Percentiles rank a stretch among this genome's conserved stretches.
Conservation (phyloP, 1,140 invertebrate species). For the Neodiprion virginianus region DNA sequence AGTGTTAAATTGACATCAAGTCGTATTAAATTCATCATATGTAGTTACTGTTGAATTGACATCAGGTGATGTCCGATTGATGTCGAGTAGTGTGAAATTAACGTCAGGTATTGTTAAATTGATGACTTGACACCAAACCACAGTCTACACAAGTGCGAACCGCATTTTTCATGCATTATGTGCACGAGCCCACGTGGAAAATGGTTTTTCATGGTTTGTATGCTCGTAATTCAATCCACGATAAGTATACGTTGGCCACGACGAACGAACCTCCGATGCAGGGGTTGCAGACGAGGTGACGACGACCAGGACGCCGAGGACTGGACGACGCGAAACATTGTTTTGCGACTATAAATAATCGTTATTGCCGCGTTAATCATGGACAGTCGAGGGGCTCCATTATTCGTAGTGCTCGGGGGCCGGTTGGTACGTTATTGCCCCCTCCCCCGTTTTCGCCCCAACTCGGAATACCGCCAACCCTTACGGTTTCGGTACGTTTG, state of each 20-base stretch:
- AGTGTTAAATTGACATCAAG: too few relatives aligned
- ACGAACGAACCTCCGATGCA: not conserved
- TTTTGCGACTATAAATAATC: conserved; percentile 58
- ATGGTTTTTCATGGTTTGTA: too few relatives aligned
- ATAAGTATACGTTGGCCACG: not conserved
- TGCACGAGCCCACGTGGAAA: too few relatives aligned
- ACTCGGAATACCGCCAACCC: conserved; percentile 43
- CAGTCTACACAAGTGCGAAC: too few relatives aligned
- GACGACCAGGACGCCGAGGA: conserved; percentile 12
- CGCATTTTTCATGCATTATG: too few relatives aligned
- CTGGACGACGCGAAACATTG: conserved; percentile 55
- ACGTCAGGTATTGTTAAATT: too few relatives aligned
- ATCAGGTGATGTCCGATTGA: too few relatives aligned
- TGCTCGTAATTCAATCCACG: too few relatives aligned
- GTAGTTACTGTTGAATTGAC: too few relatives aligned
- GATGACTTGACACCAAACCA: too few relatives aligned
- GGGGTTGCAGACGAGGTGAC: conserved; percentile 7
- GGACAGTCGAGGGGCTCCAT: conserved; percentile 51
- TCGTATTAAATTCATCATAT: too few relatives aligned
- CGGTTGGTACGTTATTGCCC: conserved; percentile 50
- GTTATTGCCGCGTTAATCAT: conserved; percentile 58
- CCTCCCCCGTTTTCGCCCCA: not conserved
- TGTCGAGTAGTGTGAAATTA: too few relatives aligned
- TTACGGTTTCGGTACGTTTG: conserved; percentile 38
- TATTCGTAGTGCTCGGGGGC: conserved; percentile 44